Base-by-base conservation (phyloP, 2,888 invertebrate genomes). In the Petrophora chlorosata region DNA sequence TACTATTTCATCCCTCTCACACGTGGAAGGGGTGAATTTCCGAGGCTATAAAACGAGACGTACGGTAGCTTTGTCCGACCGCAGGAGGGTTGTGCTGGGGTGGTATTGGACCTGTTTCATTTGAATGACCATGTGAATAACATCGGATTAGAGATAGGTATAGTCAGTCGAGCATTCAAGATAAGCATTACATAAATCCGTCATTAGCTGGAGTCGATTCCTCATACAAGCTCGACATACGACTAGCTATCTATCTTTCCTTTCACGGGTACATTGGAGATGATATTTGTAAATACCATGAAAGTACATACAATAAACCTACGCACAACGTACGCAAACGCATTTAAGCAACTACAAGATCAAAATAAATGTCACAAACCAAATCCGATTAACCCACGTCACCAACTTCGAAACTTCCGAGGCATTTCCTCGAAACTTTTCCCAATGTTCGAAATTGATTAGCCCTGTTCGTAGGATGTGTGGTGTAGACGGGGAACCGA, bases 361-460 rank as follows among this genome's bases (percentile, higher is more conserved):
- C n/a, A 1, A 19, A 19, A 19, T 5, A 19, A 19, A 1, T 19
- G 19, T 19, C 19, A 19, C 19, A 5, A 19, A 5, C 19, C 4
- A 19, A 5, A 19, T n/a, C n/a, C n/a, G n/a, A n/a, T n/a, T n/a
- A n/a, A n/a, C n/a, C n/a, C n/a, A n/a, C n/a, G n/a, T n/a, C n/a
- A n/a, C n/a, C n/a, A n/a, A n/a, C n/a, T n/a, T n/a, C n/a, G n/a
- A n/a, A n/a, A n/a, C n/a, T n/a, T n/a, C n/a, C n/a, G n/a, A 25
- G n/a, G 10, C 2, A 3, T 2, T 7, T 26, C 9, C n/a, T 2
- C 56, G 58, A 57, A 59, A 56, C 57, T 49, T 57, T 52, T 53
- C 57, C 56, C 56, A 45, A 50, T 64, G 67, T 67, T 58, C 53
- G 42, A 47, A 47, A 46, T 59, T 58, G 65, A 68, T 65, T 63